Conservation (phyloP, 2,113 vertebrate genomes). For the Halcyon malimbica region DNA sequence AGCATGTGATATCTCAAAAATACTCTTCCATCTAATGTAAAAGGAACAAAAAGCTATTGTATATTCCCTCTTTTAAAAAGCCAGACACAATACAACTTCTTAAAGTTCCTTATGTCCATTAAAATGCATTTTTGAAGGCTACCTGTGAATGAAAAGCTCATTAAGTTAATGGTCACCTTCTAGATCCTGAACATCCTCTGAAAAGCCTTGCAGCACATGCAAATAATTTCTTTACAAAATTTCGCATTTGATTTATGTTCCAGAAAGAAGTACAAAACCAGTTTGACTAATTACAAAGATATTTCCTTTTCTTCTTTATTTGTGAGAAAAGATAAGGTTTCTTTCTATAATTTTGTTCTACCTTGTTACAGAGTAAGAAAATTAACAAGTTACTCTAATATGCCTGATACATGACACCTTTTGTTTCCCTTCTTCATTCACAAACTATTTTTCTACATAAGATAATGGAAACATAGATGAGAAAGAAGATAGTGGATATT, state of each 20-base stretch:
- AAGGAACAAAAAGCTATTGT: neutral
- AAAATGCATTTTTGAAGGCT: slow-evolving; percentile 60
- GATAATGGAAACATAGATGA: slow-evolving; percentile 6
- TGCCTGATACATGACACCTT: neutral
- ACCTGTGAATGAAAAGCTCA: slow-evolving; percentile 43
- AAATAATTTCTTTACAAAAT: slow-evolving; percentile 36
- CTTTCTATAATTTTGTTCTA: slow-evolving; percentile 41
- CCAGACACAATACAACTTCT: neutral
- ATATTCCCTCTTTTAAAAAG: neutral
- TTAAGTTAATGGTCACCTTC: slow-evolving; percentile 45
- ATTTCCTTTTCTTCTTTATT: slow-evolving; percentile 54
- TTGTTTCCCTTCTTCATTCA: slow-evolving; percentile 7
- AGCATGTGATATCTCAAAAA: neutral
- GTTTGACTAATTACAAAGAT: slow-evolving; percentile 49
- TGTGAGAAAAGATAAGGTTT: slow-evolving; percentile 38
- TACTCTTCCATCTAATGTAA: neutral
- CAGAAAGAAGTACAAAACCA: slow-evolving; percentile 20
- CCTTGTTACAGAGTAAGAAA: slow-evolving; percentile 26
- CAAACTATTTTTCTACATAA: neutral
- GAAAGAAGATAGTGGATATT: neutral
- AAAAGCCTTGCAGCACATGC: slow-evolving; percentile 16
- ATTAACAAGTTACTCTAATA: slow-evolving; percentile 30
- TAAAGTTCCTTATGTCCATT: slow-evolving; percentile 25
- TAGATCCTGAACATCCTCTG: slow-evolving; percentile 26
- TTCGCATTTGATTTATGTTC: slow-evolving; percentile 44